These are phyloP conservation scores for Eulacestoma nigropectus DNA, from an alignment of 2,113 vertebrate genomes.

Conservation along the genomic window DNA sequence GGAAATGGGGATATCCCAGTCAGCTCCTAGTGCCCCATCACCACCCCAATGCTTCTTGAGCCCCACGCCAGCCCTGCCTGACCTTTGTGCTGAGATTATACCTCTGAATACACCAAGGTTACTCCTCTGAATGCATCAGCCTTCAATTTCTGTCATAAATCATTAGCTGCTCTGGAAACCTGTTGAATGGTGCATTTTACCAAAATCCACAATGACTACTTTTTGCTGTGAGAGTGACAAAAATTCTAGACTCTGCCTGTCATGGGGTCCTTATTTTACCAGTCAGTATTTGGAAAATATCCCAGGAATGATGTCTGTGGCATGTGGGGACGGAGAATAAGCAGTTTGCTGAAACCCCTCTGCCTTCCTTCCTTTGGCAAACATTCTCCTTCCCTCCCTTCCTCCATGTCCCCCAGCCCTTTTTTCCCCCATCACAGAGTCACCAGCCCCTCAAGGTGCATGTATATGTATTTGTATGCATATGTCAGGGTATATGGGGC, in stretches of 20 bases:
- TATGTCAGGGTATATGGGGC: not conserved
- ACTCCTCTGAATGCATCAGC: not conserved
- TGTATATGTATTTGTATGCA: not conserved
- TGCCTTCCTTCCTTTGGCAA: not conserved
- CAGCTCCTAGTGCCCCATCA: not conserved
- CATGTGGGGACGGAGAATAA: not conserved
- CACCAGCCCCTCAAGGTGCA: not conserved
- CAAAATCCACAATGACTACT: fast-evolving
- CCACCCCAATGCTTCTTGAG: not conserved
- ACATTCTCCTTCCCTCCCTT: not conserved
- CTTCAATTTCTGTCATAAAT: not conserved
- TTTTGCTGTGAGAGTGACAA: not conserved
- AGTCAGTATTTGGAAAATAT: not conserved
- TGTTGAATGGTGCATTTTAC: not conserved
- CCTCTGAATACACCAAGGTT: not conserved
- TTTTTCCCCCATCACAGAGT: not conserved
- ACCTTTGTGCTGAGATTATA: not conserved
- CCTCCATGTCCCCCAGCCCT: not conserved
- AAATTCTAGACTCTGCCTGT: not conserved
- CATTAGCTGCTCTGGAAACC: not conserved
- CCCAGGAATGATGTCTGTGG: fast-evolving
- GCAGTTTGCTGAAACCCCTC: not conserved
- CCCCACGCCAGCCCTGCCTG: fast-evolving
- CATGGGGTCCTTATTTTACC: fast-evolving
- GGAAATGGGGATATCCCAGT: fast-evolving